Conservation (phyloP, 2,888 invertebrate genomes). For the Vannuccia rotundouncinata region DNA sequence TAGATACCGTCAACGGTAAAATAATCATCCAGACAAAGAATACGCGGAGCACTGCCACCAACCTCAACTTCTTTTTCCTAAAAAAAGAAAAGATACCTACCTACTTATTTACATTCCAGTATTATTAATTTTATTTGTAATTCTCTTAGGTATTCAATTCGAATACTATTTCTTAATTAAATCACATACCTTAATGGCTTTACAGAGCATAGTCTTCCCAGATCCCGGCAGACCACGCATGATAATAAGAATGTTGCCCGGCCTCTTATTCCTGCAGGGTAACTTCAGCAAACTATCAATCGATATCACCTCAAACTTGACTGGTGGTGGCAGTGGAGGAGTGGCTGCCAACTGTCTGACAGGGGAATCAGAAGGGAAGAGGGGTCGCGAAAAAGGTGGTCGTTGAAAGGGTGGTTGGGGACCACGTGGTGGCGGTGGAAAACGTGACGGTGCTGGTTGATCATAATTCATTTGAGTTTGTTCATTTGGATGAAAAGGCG, state of each 20-base stretch:
- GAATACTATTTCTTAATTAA: too few relatives aligned
- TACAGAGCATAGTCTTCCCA: slow-evolving; percentile 72
- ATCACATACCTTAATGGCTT: slow-evolving; percentile 47
- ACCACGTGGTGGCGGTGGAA: background rate
- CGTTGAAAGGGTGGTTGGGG: background rate
- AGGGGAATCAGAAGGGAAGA: background rate
- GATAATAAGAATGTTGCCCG: slow-evolving; percentile 74
- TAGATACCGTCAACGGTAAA: slow-evolving; percentile 65
- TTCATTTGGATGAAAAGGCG: background rate
- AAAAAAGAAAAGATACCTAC: too few relatives aligned
- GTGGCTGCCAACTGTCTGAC: background rate
- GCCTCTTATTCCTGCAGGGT: slow-evolving; percentile 73
- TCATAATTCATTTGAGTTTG: too few relatives aligned
- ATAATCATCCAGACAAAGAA: slow-evolving; percentile 88
- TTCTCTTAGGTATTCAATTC: too few relatives aligned
- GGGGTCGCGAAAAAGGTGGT: background rate
- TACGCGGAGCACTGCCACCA: slow-evolving; percentile 79
- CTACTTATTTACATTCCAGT: too few relatives aligned
- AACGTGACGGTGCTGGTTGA: background rate
- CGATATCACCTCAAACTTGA: slow-evolving; percentile 32
- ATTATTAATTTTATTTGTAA: too few relatives aligned
- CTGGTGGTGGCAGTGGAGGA: slow-evolving; percentile 29
- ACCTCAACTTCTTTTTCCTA: slow-evolving; percentile 70
- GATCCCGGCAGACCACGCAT: slow-evolving; percentile 86
- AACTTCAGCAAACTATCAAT: slow-evolving; percentile 62